A percentile compares a stretch with the other conserved stretches of the same genome.
Conservation (phyloP, 2,113 vertebrate species). For the Copsychus sechellarum region DNA sequence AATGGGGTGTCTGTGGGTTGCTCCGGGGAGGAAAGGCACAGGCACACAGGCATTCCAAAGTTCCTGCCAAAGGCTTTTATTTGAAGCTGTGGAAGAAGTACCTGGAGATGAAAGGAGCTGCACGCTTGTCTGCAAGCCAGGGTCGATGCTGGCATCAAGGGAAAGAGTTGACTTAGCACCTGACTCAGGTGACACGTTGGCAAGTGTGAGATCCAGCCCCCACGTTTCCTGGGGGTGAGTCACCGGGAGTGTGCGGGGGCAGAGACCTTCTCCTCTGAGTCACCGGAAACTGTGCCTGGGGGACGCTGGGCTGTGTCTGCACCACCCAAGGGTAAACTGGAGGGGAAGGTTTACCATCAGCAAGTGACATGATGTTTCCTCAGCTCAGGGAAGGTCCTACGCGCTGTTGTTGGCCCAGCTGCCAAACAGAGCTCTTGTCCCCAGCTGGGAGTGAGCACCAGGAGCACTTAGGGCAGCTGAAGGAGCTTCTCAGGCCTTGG, state of each 20-base stretch:
- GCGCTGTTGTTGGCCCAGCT: neutral
- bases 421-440: neutral
- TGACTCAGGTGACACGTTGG: neutral
- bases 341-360: neutral
- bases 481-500: neutral
- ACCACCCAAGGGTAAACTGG: neutral
- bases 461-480: neutral
- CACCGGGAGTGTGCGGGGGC: neutral
- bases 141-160: neutral
- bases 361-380: neutral
- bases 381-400: neutral
- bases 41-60: neutral
- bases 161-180: neutral
- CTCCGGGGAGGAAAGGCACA: neutral
- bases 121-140: neutral
- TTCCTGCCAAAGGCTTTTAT: neutral
- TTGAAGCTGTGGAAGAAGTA: neutral
- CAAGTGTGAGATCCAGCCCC: neutral
- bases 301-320: neutral
- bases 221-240: neutral
- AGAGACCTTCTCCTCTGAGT: neutral
- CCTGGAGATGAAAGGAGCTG: neutral
- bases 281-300: neutral
- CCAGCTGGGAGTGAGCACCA: neutral
- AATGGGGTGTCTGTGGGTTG: neutral